Evolutionary conservation across 2,888 invertebrate genomes (phyloP), one percentile per base, ranked within the genome.

Genomic region (Drosophila stalkeri): DNA sequence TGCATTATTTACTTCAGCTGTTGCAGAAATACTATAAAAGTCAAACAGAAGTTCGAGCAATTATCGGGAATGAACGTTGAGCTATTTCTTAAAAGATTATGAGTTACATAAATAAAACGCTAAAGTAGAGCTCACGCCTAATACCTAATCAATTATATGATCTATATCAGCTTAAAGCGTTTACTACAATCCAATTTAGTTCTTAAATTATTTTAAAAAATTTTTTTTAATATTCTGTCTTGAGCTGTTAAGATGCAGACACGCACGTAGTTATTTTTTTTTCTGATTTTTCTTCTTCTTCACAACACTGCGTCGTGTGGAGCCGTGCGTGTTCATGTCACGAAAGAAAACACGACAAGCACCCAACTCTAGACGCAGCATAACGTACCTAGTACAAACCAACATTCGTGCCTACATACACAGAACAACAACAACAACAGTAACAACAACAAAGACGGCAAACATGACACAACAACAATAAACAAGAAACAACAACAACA

Each of bases 301-400:
- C 20, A 16, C 9, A 20, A 35, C 35, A 8, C 20, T 20, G 23
- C 55, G 11, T 55, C 55, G 55, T 41, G 55, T 41, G 55, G 27
- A 37, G 39, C 55, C 41, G 27, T 55, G 55, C 39, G 55, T 55
- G 39, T 20, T 41, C 35, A 37, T 54, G 54, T 55, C 52, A 20
- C 66, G 69, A 39, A 52, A 39, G 59, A 39, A 62, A 49, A 47
- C 44, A n/a, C 44, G 37, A 59, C 41, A 49, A 27, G 74, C 62
- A 64, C 73, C 76, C 52, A 80, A 65, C 79, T 72, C 56, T 77
- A 55, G 35, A 18, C 12, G 41, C 55, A 41, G 31, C 31, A 18
- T 31, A 55, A 18, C 41, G 55, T 41, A 18, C 18, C 44, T 20
- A 47, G n/a, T 18, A 54, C 23, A 59, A 2, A 43, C 41, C 31